A percentile compares a stretch with the other conserved stretches of the same genome.
These are phyloP conservation scores for Smutsia temminckii DNA, from an alignment of 2,797 vertebrate genomes.

Conservation along the genomic window DNA sequence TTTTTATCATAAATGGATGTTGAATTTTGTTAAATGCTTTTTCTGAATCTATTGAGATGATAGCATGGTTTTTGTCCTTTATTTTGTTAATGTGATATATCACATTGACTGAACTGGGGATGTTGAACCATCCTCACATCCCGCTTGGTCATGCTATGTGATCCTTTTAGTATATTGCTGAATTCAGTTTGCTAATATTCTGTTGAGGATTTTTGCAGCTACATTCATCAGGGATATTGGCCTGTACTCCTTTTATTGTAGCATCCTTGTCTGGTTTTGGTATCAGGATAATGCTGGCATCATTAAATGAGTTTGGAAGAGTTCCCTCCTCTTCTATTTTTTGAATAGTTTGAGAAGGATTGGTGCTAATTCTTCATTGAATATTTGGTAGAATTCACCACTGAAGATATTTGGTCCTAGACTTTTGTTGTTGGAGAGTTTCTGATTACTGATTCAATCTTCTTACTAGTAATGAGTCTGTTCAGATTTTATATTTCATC, in stretches of 20 bases:
- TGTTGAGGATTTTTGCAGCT: background rate
- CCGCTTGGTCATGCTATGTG: background rate
- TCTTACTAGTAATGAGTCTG: background rate
- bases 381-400: background rate
- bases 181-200: background rate
- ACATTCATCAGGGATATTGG: background rate
- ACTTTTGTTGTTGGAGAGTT: background rate
- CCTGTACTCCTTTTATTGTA: background rate
- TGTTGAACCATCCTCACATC: background rate
- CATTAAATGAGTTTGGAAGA: background rate
- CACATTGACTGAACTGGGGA: background rate
- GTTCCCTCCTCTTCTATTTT: background rate
- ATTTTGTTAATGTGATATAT: background rate
- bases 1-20: background rate
- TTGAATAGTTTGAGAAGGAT: background rate
- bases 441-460: background rate
- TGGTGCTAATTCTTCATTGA: background rate
- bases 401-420: background rate
- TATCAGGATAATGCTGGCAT: background rate
- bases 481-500: background rate
- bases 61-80: background rate
- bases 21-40: background rate
- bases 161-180: background rate
- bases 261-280: background rate
- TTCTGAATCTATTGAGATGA: background rate